Evolutionary conservation across 2,797 vertebrate genomes (phyloP), one percentile per base, ranked within the genome.

Genomic region (Sebastes umbrosus): DNA sequence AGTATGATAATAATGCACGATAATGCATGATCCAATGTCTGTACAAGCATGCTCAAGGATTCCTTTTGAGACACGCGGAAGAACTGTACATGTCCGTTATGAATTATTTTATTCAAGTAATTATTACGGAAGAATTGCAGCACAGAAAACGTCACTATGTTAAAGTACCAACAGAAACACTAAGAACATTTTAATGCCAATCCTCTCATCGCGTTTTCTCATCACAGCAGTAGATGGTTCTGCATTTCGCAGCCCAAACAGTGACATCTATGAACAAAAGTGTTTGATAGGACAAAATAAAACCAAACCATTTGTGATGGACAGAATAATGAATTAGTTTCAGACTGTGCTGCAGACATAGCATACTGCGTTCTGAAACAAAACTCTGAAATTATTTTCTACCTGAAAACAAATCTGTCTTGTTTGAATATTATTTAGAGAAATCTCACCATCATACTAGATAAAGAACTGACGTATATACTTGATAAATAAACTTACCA

Each of bases 401-500:
- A 18, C 16, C 27, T 43, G 22, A 46, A 75, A 75, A 34, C 6
- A 52, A 24, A 66, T 22, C 6, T 52, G 3, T 52, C 6, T 54
- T 59, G 8, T 60, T 77, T 57, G 1, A 36, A 22, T 29, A 9
- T 39, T 46, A 57, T 64, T 59, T 14, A 3, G 3, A 27, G 24
- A n/a, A n/a, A 60, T 69, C 6, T 67, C 20, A 59, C 3, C 24
- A 34, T 60, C 12, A 71, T 55, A 57, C 25, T 14, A 16, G 6
- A 67, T 24, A 11, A 34, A 58, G 1, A 14, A 11, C 12, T 1
- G 29, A 69, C 1, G 4, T 14, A 7, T 8, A 6, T 8, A 22
- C 7, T 20, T 29, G 1, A 34, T 54, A 50, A 1, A 43, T 31
- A 46, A 63, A 81, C 88, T 22, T 80, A 92, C 92, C 0, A 0